Percentiles rank a stretch among this genome's conserved stretches.
Evolutionary conservation across 1,140 invertebrate genomes (phyloP).

Genomic region (Rhizoglyphus robini): DNA sequence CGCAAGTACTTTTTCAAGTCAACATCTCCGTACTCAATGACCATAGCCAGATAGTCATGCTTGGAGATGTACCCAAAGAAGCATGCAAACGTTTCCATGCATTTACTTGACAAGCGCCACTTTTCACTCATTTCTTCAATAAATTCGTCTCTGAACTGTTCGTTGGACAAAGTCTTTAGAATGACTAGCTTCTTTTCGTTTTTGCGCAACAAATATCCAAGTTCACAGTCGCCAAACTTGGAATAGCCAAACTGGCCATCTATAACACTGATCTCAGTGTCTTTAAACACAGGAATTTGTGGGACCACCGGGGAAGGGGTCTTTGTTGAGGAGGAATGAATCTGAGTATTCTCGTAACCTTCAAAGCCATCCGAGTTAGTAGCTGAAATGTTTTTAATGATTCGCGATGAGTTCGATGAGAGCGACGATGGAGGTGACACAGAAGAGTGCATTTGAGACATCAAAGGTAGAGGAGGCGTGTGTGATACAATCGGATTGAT

Average conservation of each 20-base stretch:
- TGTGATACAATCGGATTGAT: neutral
- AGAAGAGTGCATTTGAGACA: neutral
- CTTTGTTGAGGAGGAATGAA: neutral
- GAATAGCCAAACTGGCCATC: slow-evolving; percentile 13
- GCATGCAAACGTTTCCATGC: neutral
- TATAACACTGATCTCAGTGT: slow-evolving; percentile 1
- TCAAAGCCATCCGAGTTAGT: neutral
- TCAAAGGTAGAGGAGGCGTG: neutral
- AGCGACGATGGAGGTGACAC: neutral
- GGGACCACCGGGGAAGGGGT: neutral
- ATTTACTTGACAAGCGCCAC: slow-evolving; percentile 1
- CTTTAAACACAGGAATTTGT: neutral
- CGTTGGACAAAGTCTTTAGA: neutral
- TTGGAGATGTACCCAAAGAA: slow-evolving; percentile 31
- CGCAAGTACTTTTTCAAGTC: slow-evolving; percentile 72
- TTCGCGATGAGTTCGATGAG: slow-evolving; percentile 7
- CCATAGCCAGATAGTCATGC: slow-evolving; percentile 65
- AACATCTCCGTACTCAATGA: slow-evolving; percentile 79
- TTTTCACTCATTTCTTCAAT: slow-evolving; percentile 7
- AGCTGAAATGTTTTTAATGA: neutral
- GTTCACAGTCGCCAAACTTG: slow-evolving; percentile 12
- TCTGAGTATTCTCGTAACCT: slow-evolving; percentile 4
- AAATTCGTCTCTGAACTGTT: neutral
- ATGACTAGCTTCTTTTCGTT: slow-evolving; percentile 14
- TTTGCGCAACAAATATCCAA: slow-evolving; percentile 1